Base-by-base conservation (phyloP, 2,888 invertebrate species). In the Drosophila neotestacea region DNA sequence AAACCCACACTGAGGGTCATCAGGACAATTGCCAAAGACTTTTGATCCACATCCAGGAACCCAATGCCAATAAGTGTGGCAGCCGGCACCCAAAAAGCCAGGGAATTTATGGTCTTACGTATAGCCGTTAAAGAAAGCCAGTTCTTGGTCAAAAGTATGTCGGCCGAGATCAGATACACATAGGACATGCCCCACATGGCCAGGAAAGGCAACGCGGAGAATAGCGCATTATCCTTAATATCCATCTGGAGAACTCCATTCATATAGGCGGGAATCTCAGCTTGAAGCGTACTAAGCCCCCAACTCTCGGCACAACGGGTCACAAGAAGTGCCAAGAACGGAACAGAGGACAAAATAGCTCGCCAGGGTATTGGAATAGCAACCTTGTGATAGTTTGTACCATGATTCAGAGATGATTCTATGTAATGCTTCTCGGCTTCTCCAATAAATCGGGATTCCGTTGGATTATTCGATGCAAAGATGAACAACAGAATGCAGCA, bases 281-380 rank as follows among this genome's bases (percentile, higher is more conserved):
- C 95, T 77, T 95, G 93, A 4, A 96, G 91, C 0, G 95, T 95
- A 93, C 95, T 95, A 85, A 94, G 95, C 0, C 95, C 95, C 95
- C 95, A 96, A 77, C 94, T 94, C 74, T 95, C 94, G 0, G 94
- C 94, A 66, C 94, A 93, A 81, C 95, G 95, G 0, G 94, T 0
- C 93, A 94, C 89, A 0, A 94, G 87, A 0, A 91, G 52, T 0
- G 91, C 85, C 93, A 94, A 94, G 90, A 96, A 94, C 0, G 96
- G 95, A 0, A 94, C 78, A 0, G 95, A 95, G 0, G 94, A 94
- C 22, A 94, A 90, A 13, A 96, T 95, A 11, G 93, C 92, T 38
- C 80, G 90, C 95, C 95, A 96, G 0, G 96, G 96, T 0, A 94
- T 94, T 68, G 88, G 83, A 59, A 93, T 93, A 6, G 81, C 47